Evolutionary conservation across 2,113 vertebrate genomes (phyloP).

Genomic region (Vulpes ferrilata): DNA sequence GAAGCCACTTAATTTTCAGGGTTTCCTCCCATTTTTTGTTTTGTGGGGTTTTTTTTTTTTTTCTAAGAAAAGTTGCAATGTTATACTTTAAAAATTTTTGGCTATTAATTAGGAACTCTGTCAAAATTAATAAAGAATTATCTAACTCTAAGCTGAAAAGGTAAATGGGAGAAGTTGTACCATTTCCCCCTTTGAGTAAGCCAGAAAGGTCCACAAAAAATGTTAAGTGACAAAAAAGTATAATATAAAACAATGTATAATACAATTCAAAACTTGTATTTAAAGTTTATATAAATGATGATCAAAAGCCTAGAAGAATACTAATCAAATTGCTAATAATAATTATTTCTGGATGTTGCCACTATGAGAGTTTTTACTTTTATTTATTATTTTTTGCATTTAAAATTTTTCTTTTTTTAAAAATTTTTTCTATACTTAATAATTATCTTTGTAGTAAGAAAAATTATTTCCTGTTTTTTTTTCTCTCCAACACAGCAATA

Average conservation of each 20-base stretch:
- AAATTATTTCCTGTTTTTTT: background rate
- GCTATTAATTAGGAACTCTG: constrained; percentile 24
- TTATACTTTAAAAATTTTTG: constrained; percentile 1
- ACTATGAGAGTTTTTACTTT: background rate
- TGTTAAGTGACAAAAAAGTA: constrained; percentile 41
- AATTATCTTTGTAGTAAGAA: constrained; percentile 8
- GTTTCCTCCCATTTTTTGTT: background rate
- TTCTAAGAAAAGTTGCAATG: background rate
- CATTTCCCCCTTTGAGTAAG: background rate
- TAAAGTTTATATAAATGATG: constrained; percentile 37
- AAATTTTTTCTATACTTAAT: background rate
- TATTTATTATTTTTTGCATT: background rate
- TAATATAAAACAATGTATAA: background rate
- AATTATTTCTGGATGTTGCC: constrained; percentile 1
- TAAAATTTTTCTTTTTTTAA: background rate
- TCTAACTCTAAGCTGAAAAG: background rate
- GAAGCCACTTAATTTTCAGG: constrained; percentile 18
- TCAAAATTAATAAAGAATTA: constrained; percentile 23
- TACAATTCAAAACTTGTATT: background rate
- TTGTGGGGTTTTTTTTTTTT: background rate
- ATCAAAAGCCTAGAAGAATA: constrained; percentile 15
- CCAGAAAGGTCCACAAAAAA: constrained; percentile 4
- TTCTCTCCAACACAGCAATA: background rate
- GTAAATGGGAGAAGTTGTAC: background rate
- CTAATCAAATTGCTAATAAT: background rate